These are phyloP conservation scores for Diplodus sargus DNA, from an alignment of 2,797 vertebrate species.

Conservation along the genomic window DNA sequence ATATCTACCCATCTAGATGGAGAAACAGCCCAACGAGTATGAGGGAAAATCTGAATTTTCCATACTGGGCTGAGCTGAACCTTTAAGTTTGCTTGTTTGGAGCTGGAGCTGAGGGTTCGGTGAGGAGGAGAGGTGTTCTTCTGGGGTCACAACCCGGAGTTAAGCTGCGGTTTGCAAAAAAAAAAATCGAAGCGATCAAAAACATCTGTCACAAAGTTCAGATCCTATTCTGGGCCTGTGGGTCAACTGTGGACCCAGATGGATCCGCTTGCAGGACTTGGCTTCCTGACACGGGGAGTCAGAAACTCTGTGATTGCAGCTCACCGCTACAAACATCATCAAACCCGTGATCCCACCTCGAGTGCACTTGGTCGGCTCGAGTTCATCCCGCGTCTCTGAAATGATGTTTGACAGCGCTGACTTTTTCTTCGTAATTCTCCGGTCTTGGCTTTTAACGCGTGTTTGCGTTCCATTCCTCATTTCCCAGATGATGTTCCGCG, in stretches of 20 bases:
- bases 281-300: constrained; percentile 38
- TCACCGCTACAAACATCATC: constrained; percentile 49
- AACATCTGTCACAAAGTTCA: constrained; percentile 54
- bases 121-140: constrained; percentile 31
- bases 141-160: constrained; percentile 10
- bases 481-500: constrained; percentile 25
- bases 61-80: too few relatives aligned
- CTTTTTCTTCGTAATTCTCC: constrained; percentile 39
- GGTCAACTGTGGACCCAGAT: constrained; percentile 58
- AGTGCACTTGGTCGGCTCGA: constrained; percentile 56
- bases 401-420: constrained; percentile 65
- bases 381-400: constrained; percentile 65
- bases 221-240: constrained; percentile 48
- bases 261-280: constrained; percentile 50
- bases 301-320: constrained; percentile 62
- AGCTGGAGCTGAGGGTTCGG: constrained; percentile 23
- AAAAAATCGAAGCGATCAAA: constrained; percentile 36
- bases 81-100: constrained; percentile 2
- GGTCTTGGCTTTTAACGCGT: constrained; percentile 45
- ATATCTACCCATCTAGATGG: too few relatives aligned
- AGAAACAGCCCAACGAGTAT: too few relatives aligned
- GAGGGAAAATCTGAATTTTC: too few relatives aligned
- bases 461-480: constrained; percentile 52
- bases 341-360: constrained; percentile 32
- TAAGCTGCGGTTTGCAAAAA: constrained; percentile 33